These are phyloP conservation scores for Ictalurus punctatus DNA, from an alignment of 2,113 vertebrate genomes.

Conservation along the genomic window DNA sequence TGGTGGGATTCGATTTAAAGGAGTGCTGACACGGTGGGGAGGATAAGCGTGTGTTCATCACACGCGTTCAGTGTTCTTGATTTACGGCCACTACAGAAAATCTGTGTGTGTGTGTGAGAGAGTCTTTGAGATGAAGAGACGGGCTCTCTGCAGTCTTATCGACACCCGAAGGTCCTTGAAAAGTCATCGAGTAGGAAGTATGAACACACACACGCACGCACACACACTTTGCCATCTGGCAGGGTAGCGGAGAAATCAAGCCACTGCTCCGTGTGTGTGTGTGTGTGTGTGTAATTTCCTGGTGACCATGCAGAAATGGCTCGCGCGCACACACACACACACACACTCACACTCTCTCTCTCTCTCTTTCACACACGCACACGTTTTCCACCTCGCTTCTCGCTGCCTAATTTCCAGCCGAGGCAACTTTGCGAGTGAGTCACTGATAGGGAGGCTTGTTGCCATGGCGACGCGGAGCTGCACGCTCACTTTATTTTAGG, in stretches of 20 bases:
- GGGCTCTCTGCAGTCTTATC: background rate
- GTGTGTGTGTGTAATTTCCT: conserved; percentile 26
- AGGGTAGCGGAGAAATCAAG: no score
- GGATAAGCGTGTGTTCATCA: background rate
- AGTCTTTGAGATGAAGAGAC: background rate
- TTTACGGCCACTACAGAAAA: background rate
- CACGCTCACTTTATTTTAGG: conserved; percentile 42
- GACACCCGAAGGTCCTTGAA: conserved; percentile 27
- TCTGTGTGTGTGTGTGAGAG: background rate
- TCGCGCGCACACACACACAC: conserved; percentile 13
- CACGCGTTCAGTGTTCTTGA: background rate
- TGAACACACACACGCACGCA: background rate
- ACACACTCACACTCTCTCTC: background rate
- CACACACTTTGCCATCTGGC: no score
- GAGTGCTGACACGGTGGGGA: background rate
- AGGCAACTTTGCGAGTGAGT: conserved; percentile 62
- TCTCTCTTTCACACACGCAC: conserved; percentile 9
- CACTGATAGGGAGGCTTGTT: conserved; percentile 66
- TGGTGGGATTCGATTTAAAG: background rate
- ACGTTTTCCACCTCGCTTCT: conserved; percentile 52
- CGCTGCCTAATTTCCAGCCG: conserved; percentile 62
- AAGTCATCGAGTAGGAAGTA: conserved; percentile 6
- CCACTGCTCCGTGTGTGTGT: background rate
- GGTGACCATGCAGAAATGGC: conserved; percentile 40
- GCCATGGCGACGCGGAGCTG: conserved; percentile 71